phyloP scores from a whole-genome alignment of 2,888 invertebrate genomes.

The Tetanocera ferruginea region DNA sequence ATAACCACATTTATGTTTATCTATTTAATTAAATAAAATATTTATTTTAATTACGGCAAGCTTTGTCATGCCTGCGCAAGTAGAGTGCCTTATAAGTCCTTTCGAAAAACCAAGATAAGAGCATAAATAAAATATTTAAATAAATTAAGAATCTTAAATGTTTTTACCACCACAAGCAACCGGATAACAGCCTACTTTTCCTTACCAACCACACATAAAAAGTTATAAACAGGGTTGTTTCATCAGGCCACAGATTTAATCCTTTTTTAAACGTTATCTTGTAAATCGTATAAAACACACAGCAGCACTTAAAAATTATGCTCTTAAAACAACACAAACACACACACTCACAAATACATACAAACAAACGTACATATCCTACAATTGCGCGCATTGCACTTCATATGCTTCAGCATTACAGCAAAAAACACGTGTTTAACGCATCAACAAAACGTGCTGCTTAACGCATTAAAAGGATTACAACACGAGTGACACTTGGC shows the following conservation, averaged over 20 bases:
- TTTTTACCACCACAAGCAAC: neutral
- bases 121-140: neutral
- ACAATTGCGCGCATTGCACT: slow-evolving; percentile 24
- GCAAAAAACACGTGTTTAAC: slow-evolving; percentile 62
- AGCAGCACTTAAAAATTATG: neutral
- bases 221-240: too few relatives aligned
- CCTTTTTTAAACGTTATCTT: slow-evolving; percentile 18
- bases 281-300: neutral
- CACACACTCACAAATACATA: neutral
- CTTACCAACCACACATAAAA: too few relatives aligned
- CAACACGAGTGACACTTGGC: slow-evolving; percentile 37
- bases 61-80: neutral
- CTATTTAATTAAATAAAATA: too few relatives aligned
- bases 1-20: too few relatives aligned
- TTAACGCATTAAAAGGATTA: slow-evolving; percentile 66
- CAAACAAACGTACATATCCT: neutral
- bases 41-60: too few relatives aligned
- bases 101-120: too few relatives aligned
- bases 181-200: neutral
- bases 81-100: neutral
- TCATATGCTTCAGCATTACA: slow-evolving; percentile 1
- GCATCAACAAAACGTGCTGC: slow-evolving; percentile 64
- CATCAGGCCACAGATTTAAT: neutral
- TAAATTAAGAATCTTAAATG: neutral
- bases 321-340: neutral